Evolutionary conservation across 2,113 vertebrate species (phyloP).

Genomic region (Sylvia atricapilla): DNA sequence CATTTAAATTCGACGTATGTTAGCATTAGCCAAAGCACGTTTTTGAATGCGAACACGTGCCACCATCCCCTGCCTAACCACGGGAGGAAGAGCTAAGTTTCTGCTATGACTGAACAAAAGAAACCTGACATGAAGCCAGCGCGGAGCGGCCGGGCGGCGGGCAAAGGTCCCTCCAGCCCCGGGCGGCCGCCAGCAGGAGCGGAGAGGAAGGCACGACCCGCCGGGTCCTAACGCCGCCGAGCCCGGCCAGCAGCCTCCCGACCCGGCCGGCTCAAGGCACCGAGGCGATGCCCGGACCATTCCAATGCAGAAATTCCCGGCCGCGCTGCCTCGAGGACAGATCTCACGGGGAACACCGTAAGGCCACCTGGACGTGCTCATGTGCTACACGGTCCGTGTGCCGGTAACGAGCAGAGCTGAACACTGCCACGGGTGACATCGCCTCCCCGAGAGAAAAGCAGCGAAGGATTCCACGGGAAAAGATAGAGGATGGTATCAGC

Average conservation of each 20-base stretch:
- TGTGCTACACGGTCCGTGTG: background rate
- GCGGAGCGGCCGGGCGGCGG: background rate
- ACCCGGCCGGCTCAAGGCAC: background rate
- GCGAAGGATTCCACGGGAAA: background rate
- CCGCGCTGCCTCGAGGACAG: fast-evolving
- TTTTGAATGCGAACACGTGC: background rate
- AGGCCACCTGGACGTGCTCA: fast-evolving
- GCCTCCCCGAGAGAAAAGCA: background rate
- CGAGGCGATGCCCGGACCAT: background rate
- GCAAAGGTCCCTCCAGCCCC: no score
- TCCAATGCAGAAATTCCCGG: background rate
- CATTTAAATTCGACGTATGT: background rate
- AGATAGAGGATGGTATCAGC: background rate
- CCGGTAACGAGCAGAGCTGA: background rate
- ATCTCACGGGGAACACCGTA: background rate
- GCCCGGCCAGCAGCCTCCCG: background rate
- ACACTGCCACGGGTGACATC: background rate
- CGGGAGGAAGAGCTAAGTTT: background rate
- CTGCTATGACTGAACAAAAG: fast-evolving
- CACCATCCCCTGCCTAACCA: background rate
- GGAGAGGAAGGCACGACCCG: no score
- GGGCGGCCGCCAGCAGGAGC: background rate
- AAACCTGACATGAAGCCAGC: background rate
- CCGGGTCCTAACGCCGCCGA: background rate
- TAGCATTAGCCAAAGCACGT: background rate